These are phyloP conservation scores for Herpailurus yagouaroundi DNA, from an alignment of 2,113 vertebrate genomes.

Conservation along the genomic window DNA sequence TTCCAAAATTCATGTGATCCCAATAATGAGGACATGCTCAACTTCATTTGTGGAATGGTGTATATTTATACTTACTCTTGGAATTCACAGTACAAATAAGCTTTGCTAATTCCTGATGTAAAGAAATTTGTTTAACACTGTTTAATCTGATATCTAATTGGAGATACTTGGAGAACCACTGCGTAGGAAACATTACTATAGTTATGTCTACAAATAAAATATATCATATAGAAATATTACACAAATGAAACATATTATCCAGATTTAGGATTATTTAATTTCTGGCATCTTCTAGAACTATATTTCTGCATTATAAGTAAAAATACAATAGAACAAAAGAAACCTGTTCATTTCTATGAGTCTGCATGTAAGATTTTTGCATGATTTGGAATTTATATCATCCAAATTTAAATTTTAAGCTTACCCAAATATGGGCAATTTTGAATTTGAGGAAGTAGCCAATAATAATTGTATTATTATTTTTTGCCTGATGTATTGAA, in stretches of 20 bases:
- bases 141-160: background rate
- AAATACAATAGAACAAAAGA: background rate
- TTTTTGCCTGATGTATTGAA: background rate
- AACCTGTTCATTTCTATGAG: background rate
- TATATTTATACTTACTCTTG: background rate
- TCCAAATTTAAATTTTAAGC: background rate
- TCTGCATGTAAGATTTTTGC: background rate
- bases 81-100: background rate
- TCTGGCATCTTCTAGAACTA: background rate
- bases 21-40: background rate
- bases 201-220: background rate
- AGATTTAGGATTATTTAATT: conserved; percentile 13
- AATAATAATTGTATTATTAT: background rate
- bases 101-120: background rate
- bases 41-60: background rate
- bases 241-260: background rate
- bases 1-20: background rate
- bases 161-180: background rate
- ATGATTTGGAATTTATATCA: conserved; percentile 47
- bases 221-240: background rate
- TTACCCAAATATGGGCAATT: background rate
- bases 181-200: background rate
- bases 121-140: conserved; percentile 19
- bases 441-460: background rate
- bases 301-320: conserved; percentile 6